Evolutionary conservation across 2,797 vertebrate genomes (phyloP).

Genomic region (Gadopsis marmoratus): DNA sequence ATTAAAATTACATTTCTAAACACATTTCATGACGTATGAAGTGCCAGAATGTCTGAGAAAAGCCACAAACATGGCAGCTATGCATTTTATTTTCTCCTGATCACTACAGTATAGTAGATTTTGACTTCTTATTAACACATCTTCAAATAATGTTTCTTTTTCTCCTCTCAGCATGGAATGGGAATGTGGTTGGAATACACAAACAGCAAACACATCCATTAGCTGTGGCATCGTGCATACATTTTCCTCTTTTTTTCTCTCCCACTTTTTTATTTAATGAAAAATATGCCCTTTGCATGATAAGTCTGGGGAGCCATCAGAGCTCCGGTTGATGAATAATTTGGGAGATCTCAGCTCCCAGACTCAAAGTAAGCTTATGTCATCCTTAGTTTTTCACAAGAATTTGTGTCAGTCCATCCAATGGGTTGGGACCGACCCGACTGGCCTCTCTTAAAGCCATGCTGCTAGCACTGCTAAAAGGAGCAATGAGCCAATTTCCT

Average conservation of each 20-base stretch:
- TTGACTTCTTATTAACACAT: background rate
- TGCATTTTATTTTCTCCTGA: background rate
- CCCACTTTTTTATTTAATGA: slow-evolving; percentile 10
- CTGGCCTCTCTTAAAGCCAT: background rate
- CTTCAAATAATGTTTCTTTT: background rate
- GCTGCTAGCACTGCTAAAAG: background rate
- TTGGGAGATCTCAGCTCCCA: slow-evolving; percentile 9
- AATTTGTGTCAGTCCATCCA: background rate
- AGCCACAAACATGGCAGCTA: background rate
- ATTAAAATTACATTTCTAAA: background rate
- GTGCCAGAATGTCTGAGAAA: background rate
- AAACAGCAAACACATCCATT: slow-evolving; percentile 17
- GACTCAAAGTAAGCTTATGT: slow-evolving; percentile 1
- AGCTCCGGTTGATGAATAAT: slow-evolving; percentile 29
- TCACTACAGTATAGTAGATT: background rate
- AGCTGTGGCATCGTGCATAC: background rate
- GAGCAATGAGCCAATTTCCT: background rate
- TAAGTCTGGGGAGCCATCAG: slow-evolving; percentile 10
- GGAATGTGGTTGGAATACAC: slow-evolving; percentile 5
- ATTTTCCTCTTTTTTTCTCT: slow-evolving; percentile 15
- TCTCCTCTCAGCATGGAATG: background rate
- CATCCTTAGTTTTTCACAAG: slow-evolving; percentile 22
- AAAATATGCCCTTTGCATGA: slow-evolving; percentile 5
- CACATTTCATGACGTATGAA: background rate
- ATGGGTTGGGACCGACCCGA: no score